A percentile compares a stretch with the other conserved stretches of the same genome.
Conservation (phyloP, 1,140 invertebrate species). For the Brachionus rotundiformis region DNA sequence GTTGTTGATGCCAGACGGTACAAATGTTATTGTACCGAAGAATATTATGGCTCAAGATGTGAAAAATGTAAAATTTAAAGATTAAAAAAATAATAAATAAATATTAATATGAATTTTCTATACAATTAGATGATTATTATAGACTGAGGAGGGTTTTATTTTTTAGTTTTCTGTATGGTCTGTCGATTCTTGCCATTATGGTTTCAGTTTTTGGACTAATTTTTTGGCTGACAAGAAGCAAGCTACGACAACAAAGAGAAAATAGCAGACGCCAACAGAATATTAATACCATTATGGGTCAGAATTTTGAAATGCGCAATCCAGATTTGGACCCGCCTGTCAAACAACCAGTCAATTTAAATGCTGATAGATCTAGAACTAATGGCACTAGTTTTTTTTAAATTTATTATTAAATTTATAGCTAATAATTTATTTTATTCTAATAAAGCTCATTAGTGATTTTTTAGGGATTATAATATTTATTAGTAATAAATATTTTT, state of each 20-base stretch:
- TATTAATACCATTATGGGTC: neutral
- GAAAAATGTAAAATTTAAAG: neutral
- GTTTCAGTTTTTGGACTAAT: neutral
- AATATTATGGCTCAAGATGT: neutral
- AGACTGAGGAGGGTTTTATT: neutral
- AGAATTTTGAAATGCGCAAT: constrained; percentile 3
- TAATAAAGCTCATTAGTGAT: no score
- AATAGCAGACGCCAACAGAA: neutral
- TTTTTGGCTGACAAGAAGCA: neutral
- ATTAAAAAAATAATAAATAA: neutral
- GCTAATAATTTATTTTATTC: no score
- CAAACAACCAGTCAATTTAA: neutral
- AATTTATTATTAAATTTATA: no score
- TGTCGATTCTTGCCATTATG: neutral
- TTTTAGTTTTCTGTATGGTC: neutral
- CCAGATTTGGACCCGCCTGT: neutral
- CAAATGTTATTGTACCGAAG: neutral
- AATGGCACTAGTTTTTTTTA: neutral
- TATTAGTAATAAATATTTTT: no score
- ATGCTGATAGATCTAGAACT: neutral
- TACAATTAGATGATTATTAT: neutral
- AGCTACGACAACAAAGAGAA: neutral
- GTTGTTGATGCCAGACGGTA: neutral
- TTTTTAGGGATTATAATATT: no score
- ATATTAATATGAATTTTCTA: neutral